Base-by-base conservation (phyloP, 2,888 invertebrate species). In the Cotesia congregata region DNA sequence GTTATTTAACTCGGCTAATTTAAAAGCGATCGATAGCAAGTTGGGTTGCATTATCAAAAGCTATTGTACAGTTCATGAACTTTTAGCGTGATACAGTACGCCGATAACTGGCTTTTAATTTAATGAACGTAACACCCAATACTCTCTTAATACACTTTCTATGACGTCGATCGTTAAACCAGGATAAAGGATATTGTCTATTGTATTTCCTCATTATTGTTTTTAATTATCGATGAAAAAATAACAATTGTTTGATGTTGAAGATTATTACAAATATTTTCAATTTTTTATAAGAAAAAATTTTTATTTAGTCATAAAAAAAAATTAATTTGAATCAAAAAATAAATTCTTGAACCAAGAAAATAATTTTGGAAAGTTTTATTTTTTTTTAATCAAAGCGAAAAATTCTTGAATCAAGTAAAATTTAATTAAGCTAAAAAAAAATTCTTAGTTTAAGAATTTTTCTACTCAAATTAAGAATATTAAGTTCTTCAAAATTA, bases 21-120 rank as follows among this genome's bases (percentile, higher is more conserved):
- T 50, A 50, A 12, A 50, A 50, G 7, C 50, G 50, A 50, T 50
- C 50, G 12, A 50, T 50, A 50, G 30, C 30, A 30, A 30, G 30
- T 50, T 50, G 12, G 7, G 12, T 12, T 50, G 50, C 4, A 12
- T 50, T 50, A 50, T 50, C 50, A 50, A 50, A 50, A 50, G 50
- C 50, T 12, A 50, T 50, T 50, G 50, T 50, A 50, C 12, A 12
- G 50, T 50, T 50, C 50, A 12, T 50, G 9, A 50, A 50, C 9
- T 50, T 50, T 12, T 50, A 2, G 12, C 7, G 12, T 50, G 50
- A 50, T 50, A 50, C 15, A n/a, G 9, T 62, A 1, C 12, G 7
- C 39, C 71, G 40, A 38, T 72, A 61, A 72, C 60, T 72, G 38
- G 62, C 61, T 61, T 39, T 39, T 38, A 72, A 72, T 62, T 72